phyloP scores from a whole-genome alignment of 1,140 invertebrate genomes.

The Onthophagus taurus region DNA sequence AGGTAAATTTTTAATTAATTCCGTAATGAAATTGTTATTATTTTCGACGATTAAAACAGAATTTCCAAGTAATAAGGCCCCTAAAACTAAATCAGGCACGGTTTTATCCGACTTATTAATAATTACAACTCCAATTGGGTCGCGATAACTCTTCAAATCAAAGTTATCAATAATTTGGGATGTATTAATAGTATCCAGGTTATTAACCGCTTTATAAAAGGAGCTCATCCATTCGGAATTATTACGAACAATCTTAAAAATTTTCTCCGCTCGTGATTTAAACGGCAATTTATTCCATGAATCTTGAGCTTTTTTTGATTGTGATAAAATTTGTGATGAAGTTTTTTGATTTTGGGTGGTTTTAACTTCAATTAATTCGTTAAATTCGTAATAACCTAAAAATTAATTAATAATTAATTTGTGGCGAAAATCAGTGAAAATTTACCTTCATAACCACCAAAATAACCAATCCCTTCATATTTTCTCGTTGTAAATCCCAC shows the following conservation, averaged over 20 bases:
- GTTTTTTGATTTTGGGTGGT: constrained; percentile 1
- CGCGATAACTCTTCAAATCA: constrained; percentile 13
- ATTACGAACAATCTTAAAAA: constrained; percentile 9
- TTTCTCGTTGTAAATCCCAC: constrained; percentile 43
- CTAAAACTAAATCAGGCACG: constrained; percentile 14
- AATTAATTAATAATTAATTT: background rate
- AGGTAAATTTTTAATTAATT: background rate
- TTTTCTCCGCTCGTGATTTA: too few species aligned
- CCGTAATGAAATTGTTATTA: background rate
- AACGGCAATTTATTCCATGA: constrained; percentile 14
- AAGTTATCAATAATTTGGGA: constrained; percentile 3
- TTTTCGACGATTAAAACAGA: constrained; percentile 14
- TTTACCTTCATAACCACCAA: constrained; percentile 37
- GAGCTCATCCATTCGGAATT: background rate
- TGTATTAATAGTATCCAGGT: background rate
- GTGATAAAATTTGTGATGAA: constrained; percentile 26
- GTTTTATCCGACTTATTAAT: constrained; percentile 14
- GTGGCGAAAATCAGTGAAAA: background rate
- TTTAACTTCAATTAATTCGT: background rate
- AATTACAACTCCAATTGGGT: constrained; percentile 19
- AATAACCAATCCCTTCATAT: constrained; percentile 41
- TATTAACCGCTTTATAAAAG: background rate
- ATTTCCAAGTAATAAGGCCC: constrained; percentile 22
- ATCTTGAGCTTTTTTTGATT: constrained; percentile 7
- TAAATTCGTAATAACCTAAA: constrained; percentile 12